phyloP scores from a whole-genome alignment of 1,140 invertebrate genomes.

The Nautilus pompilius region DNA sequence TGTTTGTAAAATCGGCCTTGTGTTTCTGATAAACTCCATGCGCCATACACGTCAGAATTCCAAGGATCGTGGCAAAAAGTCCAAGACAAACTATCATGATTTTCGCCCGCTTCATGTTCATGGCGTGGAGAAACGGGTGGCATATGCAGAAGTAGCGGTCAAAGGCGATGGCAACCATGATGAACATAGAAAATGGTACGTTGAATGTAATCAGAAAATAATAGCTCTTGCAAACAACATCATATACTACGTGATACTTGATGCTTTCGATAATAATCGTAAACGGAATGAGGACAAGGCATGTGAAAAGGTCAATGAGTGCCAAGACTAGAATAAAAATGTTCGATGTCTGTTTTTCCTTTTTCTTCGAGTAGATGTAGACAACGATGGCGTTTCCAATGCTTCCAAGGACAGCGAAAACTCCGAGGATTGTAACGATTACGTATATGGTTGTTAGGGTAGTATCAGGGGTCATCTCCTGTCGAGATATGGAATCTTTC shows the following conservation, averaged over 20 bases:
- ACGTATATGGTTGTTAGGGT: no score
- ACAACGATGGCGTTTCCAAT: constrained; percentile 51
- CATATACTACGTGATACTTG: constrained; percentile 24
- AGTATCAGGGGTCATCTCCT: no score
- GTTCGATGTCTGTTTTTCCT: constrained; percentile 49
- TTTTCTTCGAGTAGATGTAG: constrained; percentile 48
- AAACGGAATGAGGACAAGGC: constrained; percentile 42
- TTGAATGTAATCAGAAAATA: constrained; percentile 48
- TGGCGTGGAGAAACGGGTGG: constrained; percentile 42
- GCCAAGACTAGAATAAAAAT: constrained; percentile 50
- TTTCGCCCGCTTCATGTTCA: constrained; percentile 42
- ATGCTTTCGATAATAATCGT: constrained; percentile 35
- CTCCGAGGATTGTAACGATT: constrained; percentile 24
- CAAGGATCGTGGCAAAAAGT: constrained; percentile 36
- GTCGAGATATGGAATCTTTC: no score
- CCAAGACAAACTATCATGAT: constrained; percentile 32
- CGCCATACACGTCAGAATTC: constrained; percentile 37
- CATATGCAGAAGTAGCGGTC: constrained; percentile 55
- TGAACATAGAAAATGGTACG: constrained; percentile 48
- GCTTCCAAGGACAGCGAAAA: constrained; percentile 38
- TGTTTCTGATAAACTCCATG: constrained; percentile 28
- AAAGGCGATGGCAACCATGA: constrained; percentile 54
- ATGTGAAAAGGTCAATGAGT: constrained; percentile 47
- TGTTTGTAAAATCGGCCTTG: neutral
- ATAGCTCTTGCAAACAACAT: constrained; percentile 46